phyloP scores from a whole-genome alignment of 2,888 invertebrate genomes.

The Heliconius hortense region DNA sequence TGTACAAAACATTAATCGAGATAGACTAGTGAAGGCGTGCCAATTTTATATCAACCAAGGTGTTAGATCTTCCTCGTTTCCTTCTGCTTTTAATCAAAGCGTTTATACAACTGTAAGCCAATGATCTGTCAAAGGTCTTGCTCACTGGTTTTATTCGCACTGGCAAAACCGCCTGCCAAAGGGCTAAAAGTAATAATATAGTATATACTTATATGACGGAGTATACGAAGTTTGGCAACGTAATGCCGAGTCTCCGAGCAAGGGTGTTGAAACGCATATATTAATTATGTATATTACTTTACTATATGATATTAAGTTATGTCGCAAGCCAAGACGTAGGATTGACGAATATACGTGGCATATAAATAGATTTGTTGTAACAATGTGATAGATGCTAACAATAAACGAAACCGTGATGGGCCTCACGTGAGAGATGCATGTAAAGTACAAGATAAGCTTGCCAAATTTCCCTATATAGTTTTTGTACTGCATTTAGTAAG shows the following conservation, averaged over 20 bases:
- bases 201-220: conserved; percentile 43
- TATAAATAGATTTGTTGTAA: conserved; percentile 44
- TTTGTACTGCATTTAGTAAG: neutral
- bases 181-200: conserved; percentile 49
- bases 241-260: conserved; percentile 43
- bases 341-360: conserved; percentile 42
- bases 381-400: conserved; percentile 38
- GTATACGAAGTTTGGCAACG: conserved; percentile 58
- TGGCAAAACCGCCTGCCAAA: conserved; percentile 64
- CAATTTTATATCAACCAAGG: conserved; percentile 55
- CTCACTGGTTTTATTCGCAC: conserved; percentile 52
- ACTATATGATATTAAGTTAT: conserved; percentile 43
- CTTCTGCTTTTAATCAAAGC: conserved; percentile 46
- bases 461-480: conserved; percentile 2
- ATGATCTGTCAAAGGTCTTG: conserved; percentile 57
- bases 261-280: conserved; percentile 40
- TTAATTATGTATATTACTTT: conserved; percentile 35
- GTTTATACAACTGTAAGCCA: conserved; percentile 51
- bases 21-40: conserved; percentile 56
- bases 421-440: conserved; percentile 39
- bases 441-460: conserved; percentile 16
- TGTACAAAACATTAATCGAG: conserved; percentile 69
- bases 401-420: conserved; percentile 38
- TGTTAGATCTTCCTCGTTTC: conserved; percentile 54
- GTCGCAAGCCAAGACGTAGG: conserved; percentile 45